phyloP scores from a whole-genome alignment of 30 jellyfish, hydroid and myxozoan species.

The Hydra vulgaris region DNA sequence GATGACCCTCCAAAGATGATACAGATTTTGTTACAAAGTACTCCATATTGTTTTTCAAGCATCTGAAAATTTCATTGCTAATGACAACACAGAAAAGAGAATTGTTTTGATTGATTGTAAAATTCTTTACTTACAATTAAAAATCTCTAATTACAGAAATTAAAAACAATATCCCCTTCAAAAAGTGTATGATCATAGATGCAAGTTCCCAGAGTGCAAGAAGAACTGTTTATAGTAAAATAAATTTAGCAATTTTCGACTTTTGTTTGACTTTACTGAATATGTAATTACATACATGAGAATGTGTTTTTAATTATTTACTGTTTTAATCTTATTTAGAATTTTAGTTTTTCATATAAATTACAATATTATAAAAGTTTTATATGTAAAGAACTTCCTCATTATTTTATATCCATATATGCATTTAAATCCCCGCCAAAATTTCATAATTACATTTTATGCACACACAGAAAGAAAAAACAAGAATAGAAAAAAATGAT shows the following conservation, averaged over 20 bases:
- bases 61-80: not conserved
- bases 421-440: too few relatives aligned
- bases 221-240: not conserved
- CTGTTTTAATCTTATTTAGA: not conserved
- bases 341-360: not conserved
- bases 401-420: too few relatives aligned
- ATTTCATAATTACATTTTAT: too few relatives aligned
- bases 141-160: too few relatives aligned
- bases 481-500: too few relatives aligned
- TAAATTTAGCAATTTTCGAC: not conserved
- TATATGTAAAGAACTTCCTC: too few relatives aligned
- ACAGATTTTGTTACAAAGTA: not conserved
- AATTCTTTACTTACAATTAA: not conserved
- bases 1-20: not conserved
- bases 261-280: not conserved
- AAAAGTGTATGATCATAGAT: not conserved
- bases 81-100: not conserved
- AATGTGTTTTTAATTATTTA: not conserved
- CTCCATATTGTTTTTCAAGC: not conserved
- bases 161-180: not conserved
- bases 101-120: not conserved
- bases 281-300: not conserved
- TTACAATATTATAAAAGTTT: too few relatives aligned
- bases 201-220: not conserved
- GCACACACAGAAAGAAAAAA: too few relatives aligned